Percentiles rank a stretch among this genome's conserved stretches.
Evolutionary conservation across 92 coral and sea anemone genomes (phyloP).

Genomic region (Montipora capitata): DNA sequence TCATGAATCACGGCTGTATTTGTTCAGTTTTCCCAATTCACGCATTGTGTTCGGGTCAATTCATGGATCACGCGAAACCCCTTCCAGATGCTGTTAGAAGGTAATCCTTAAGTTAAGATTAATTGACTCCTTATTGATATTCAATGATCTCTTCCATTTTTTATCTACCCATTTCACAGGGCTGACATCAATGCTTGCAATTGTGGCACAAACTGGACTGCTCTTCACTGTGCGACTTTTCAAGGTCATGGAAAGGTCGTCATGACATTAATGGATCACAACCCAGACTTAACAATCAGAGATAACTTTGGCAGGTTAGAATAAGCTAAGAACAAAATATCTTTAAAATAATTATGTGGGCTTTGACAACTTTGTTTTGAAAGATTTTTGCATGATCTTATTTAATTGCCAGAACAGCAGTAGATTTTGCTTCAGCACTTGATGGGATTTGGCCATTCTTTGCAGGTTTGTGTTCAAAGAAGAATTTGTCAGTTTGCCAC

Average conservation of each 20-base stretch:
- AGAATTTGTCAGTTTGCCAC: too few species aligned
- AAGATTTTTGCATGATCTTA: background rate
- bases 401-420: conserved; percentile 77
- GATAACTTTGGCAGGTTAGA: conserved; percentile 86
- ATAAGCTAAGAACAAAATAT: background rate
- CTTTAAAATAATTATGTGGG: background rate
- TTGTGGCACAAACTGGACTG: conserved; percentile 88
- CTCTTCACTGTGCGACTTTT: conserved; percentile 93
- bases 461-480: conserved; percentile 79
- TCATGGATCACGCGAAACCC: too few species aligned
- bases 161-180: conserved; percentile 19
- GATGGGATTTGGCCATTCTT: conserved; percentile 93
- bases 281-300: conserved; percentile 75
- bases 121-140: too few species aligned
- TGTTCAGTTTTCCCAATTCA: too few species aligned
- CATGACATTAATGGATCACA: conserved; percentile 82
- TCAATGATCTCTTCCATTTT: too few species aligned
- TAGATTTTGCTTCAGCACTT: conserved; percentile 93
- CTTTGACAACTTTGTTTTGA: background rate
- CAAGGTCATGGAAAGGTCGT: conserved; percentile 96
- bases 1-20: too few species aligned
- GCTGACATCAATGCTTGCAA: conserved; percentile 87
- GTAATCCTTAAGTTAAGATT: too few species aligned
- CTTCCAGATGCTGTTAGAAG: too few species aligned
- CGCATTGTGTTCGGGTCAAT: too few species aligned